phyloP scores from a whole-genome alignment of 2,888 invertebrate species.

The Nymphalis urticae region DNA sequence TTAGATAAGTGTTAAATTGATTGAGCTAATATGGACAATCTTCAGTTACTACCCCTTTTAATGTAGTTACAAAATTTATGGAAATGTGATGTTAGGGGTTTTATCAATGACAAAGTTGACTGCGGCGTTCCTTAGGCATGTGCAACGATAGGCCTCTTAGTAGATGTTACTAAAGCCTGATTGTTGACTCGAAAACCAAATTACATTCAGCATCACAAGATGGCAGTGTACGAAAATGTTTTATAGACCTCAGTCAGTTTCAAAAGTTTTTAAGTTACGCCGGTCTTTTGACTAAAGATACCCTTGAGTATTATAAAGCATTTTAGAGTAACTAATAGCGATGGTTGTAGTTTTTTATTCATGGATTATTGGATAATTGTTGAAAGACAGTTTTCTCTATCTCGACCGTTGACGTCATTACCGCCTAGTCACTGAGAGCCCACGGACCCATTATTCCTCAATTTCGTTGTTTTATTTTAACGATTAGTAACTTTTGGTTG shows the following conservation, averaged over 20 bases:
- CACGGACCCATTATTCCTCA: conserved; percentile 68
- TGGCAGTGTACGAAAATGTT: conserved; percentile 62
- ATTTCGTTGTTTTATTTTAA: conserved; percentile 62
- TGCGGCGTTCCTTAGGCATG: conserved; percentile 63
- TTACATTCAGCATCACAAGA: conserved; percentile 56
- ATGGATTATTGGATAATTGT: conserved; percentile 53
- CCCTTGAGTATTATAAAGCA: conserved; percentile 72
- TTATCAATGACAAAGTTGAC: conserved; percentile 82
- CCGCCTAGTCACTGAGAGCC: conserved; percentile 82
- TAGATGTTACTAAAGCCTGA: conserved; percentile 52
- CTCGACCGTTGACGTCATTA: conserved; percentile 63
- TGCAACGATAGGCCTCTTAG: conserved; percentile 56
- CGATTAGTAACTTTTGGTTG: conserved; percentile 74
- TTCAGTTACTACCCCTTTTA: conserved; percentile 78
- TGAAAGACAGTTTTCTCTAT: conserved; percentile 54
- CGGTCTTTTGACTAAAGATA: conserved; percentile 51
- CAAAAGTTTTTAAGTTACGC: conserved; percentile 45
- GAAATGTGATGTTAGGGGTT: conserved; percentile 79
- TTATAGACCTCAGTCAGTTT: conserved; percentile 64
- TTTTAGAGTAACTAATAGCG: conserved; percentile 57
- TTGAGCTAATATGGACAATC: conserved; percentile 80
- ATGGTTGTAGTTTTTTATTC: conserved; percentile 56
- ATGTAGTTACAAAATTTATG: conserved; percentile 78
- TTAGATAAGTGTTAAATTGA: conserved; percentile 82
- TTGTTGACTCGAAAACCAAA: conserved; percentile 51